Base-by-base conservation (phyloP, 2,888 invertebrate genomes). In the Neoascia interrupta region DNA sequence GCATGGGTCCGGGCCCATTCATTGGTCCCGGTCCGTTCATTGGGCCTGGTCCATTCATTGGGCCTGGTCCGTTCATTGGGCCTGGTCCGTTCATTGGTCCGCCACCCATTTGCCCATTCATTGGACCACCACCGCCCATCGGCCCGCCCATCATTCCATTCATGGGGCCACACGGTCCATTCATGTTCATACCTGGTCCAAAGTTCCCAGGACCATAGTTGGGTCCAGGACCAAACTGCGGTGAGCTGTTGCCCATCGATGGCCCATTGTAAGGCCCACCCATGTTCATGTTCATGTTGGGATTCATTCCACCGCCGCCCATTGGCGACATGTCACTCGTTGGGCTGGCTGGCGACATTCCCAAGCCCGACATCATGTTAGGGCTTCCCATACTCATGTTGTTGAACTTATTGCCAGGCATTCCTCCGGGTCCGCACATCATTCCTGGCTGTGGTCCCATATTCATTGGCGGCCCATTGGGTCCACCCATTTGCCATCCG, bases 361-460 rank as follows among this genome's bases (percentile, higher is more conserved):
- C 69, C 23, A 49, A 60, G 3, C 26, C 41, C 10, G 37, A n/a
- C 34, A 66, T 54, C 39, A 73, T 73, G 11, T 56, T 79, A 5
- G 79, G 73, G 31, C 73, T 73, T 1, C 72, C 79, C 73, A 79
- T 73, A 5, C 4, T 56, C 61, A 79, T 79, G 23, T 61, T 74
- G 43, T 69, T 64, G 76, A 81, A 43, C 47, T 81, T 66, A 13
- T 82, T 81, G 16, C 60, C 66, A 0, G 70, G 39, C 39, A 76
- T 72, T 21, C 34, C 74, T 15, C 36, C 56, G 26, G 39, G 83
- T 63, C 81, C 83, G 72, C 47, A 81, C 82, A 53, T 66, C 82
- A 47, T 81, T 74, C 45, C 70, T 64, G 13, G 82, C 23, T 41
- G 80, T 16, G 54, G 63, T 41, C 49, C 61, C 43, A 68, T 69